A percentile compares a stretch with the other conserved stretches of the same genome.
Conservation (phyloP, 1,140 invertebrate species). For the Drosophila sucinea region DNA sequence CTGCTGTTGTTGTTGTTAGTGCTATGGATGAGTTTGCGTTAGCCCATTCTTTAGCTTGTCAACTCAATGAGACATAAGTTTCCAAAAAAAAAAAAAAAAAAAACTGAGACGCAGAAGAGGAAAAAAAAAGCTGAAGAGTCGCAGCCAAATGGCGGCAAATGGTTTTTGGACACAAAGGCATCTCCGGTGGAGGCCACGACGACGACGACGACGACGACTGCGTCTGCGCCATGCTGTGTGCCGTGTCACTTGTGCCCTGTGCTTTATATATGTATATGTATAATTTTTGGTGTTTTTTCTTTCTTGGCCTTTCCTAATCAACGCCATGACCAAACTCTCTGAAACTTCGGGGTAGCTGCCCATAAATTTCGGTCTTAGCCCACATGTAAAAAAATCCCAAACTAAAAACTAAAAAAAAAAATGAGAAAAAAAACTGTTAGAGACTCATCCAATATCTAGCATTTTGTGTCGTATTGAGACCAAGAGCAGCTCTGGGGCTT, state of each 20-base stretch:
- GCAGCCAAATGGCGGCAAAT: constrained; percentile 71
- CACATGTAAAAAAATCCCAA: constrained; percentile 55
- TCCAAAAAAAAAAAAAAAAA: constrained; percentile 72
- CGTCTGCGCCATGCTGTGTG: constrained; percentile 73
- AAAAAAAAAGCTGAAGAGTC: constrained; percentile 51
- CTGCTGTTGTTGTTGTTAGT: constrained; percentile 45
- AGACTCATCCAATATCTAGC: constrained; percentile 46
- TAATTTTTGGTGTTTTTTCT: constrained; percentile 14
- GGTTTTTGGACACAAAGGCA: constrained; percentile 67
- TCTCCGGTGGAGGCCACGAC: constrained; percentile 23
- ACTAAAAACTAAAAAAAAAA: constrained; percentile 20
- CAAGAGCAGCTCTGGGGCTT: constrained; percentile 51
- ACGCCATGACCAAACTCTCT: constrained; percentile 67
- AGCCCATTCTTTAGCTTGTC: constrained; percentile 79
- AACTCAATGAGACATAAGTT: constrained; percentile 82
- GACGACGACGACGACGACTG: constrained; percentile 17
- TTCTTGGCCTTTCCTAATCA: constrained; percentile 63
- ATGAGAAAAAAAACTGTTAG: constrained; percentile 3
- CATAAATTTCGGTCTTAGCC: constrained; percentile 74
- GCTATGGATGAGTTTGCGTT: constrained; percentile 45
- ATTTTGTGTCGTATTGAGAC: constrained; percentile 9
- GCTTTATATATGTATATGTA: constrained; percentile 35
- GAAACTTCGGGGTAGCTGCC: constrained; percentile 52
- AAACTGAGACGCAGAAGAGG: background rate
- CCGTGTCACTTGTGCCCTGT: constrained; percentile 74